Evolutionary conservation across 2,888 invertebrate species (phyloP).

Genomic region (Conchocele bisecta): DNA sequence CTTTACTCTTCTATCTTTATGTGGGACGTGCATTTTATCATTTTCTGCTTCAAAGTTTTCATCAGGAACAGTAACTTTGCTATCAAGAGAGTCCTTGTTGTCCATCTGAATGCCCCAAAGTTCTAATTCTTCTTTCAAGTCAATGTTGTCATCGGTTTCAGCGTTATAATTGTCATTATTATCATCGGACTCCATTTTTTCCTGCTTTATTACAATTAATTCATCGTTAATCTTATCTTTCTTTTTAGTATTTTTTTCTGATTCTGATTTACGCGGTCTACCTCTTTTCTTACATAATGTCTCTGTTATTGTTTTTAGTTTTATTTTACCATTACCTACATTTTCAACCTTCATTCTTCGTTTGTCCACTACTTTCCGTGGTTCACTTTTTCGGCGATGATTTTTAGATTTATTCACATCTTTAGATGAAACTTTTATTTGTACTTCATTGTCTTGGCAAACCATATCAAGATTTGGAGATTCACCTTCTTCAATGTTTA

Average conservation of each 20-base stretch:
- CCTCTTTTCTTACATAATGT: not conserved
- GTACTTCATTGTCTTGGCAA: not conserved
- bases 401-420: not conserved
- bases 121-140: not conserved
- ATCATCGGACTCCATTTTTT: not conserved
- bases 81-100: too few relatives aligned
- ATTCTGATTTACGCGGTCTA: not conserved
- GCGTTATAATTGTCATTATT: conserved; percentile 1
- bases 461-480: too few relatives aligned
- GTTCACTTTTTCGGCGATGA: not conserved
- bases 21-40: too few relatives aligned
- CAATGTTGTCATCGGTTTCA: not conserved
- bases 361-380: not conserved
- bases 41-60: too few relatives aligned
- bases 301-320: not conserved
- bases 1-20: too few relatives aligned
- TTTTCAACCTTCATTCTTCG: not conserved
- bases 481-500: too few relatives aligned
- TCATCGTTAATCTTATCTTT: not conserved
- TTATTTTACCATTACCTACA: conserved; percentile 7
- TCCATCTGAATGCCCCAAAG: not conserved
- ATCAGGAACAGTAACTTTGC: too few relatives aligned
- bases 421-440: not conserved
- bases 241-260: not conserved
- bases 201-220: not conserved